Conservation (phyloP, 2,113 vertebrate genomes). For the Oncorhynchus nerka region DNA sequence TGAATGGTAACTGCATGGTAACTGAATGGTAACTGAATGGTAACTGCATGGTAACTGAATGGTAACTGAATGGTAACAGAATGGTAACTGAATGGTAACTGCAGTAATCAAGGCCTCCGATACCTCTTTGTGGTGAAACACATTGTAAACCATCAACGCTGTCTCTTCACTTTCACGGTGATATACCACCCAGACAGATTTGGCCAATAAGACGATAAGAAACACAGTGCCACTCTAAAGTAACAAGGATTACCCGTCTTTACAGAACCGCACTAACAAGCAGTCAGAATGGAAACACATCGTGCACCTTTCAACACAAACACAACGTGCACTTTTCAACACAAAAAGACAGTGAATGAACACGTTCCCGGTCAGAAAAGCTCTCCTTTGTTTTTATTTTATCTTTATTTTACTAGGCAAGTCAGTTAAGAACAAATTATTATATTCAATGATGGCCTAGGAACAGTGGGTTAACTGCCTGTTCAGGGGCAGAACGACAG, state of each 20-base stretch:
- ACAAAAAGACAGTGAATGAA: neutral
- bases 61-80: too few species aligned
- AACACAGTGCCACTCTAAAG: slow-evolving; percentile 46
- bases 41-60: too few species aligned
- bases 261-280: slow-evolving; percentile 12
- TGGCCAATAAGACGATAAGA: slow-evolving; percentile 61
- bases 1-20: too few species aligned
- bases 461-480: too few species aligned
- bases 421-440: too few species aligned
- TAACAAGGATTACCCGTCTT: slow-evolving; percentile 51
- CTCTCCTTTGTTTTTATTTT: slow-evolving; percentile 37
- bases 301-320: too few species aligned
- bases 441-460: too few species aligned
- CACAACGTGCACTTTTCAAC: too few species aligned
- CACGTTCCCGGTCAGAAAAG: slow-evolving; percentile 34
- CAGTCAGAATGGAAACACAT: neutral
- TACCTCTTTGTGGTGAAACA: slow-evolving; percentile 3
- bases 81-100: slow-evolving; percentile 24
- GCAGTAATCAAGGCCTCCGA: slow-evolving; percentile 63
- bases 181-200: slow-evolving; percentile 53
- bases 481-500: too few species aligned
- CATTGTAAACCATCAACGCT: slow-evolving; percentile 55
- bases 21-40: too few species aligned
- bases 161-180: slow-evolving; percentile 56
- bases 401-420: too few species aligned